A percentile compares a stretch with the other conserved stretches of the same genome.
These are phyloP conservation scores for Cladorhizidae sp. DNA, from an alignment of 37 sponge, comb jelly and placozoan species.

Conservation along the genomic window DNA sequence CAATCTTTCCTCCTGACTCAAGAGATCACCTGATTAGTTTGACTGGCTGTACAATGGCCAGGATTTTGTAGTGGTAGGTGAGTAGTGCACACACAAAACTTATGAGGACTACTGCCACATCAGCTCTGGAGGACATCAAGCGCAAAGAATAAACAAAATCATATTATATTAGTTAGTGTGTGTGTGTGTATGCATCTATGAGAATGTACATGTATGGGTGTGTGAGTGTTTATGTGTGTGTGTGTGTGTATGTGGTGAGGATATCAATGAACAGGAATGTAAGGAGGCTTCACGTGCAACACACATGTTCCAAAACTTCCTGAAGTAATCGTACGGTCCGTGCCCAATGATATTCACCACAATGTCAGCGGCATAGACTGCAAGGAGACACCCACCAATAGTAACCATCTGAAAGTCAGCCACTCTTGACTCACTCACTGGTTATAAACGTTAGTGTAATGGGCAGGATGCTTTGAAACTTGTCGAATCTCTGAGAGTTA, in stretches of 20 bases:
- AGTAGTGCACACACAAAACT: conserved; percentile 9
- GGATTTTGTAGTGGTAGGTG: neutral
- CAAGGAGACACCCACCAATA: neutral
- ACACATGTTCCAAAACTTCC: conserved; percentile 73
- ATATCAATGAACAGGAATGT: neutral
- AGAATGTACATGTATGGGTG: neutral
- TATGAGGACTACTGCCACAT: conserved; percentile 32
- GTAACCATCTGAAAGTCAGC: neutral
- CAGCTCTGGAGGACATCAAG: conserved; percentile 10
- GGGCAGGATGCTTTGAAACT: conserved; percentile 7
- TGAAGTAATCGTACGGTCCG: conserved; percentile 71
- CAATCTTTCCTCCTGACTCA: too few species aligned
- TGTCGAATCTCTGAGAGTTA: neutral
- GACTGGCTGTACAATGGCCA: conserved; percentile 29
- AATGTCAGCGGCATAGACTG: conserved; percentile 77
- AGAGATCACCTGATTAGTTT: conserved; percentile 41
- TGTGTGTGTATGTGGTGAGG: neutral
- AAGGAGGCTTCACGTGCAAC: too few species aligned
- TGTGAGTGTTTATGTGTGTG: neutral
- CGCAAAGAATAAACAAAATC: too few species aligned
- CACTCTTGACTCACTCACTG: conserved; percentile 23
- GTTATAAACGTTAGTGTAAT: conserved; percentile 29
- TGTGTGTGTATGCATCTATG: too few species aligned
- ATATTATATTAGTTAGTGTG: too few species aligned
- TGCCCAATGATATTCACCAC: conserved; percentile 60